Conservation (phyloP, 2,888 invertebrate species). For the Ochropleura leucogaster region DNA sequence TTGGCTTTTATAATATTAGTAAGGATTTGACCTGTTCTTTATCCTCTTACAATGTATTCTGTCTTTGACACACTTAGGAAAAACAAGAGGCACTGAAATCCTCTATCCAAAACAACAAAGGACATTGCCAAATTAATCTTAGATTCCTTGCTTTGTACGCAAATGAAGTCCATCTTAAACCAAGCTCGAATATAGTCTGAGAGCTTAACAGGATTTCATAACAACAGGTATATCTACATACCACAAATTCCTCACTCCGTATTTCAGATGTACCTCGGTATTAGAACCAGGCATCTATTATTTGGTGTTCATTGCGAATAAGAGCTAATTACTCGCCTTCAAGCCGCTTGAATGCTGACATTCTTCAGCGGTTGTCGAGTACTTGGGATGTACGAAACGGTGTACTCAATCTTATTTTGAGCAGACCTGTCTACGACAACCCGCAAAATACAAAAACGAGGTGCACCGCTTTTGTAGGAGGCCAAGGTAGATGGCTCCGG, state of each 20-base stretch:
- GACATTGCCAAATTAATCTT: neutral
- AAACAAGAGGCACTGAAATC: neutral
- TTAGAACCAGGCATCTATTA: slow-evolving; percentile 76
- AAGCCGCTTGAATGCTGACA: slow-evolving; percentile 85
- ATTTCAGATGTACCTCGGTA: slow-evolving; percentile 51
- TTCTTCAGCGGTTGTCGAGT: slow-evolving; percentile 81
- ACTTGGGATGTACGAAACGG: slow-evolving; percentile 66
- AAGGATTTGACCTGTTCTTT: neutral
- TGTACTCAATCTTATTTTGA: neutral
- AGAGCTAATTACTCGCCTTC: slow-evolving; percentile 88
- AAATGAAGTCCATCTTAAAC: slow-evolving; percentile 4
- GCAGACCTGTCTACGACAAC: neutral
- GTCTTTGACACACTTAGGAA: neutral
- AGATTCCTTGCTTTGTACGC: neutral
- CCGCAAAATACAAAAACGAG: too few relatives aligned
- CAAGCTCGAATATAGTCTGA: slow-evolving; percentile 2
- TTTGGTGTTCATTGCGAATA: slow-evolving; percentile 79
- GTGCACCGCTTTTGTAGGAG: too few relatives aligned
- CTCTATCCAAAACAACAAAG: neutral
- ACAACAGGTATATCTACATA: slow-evolving; percentile 26
- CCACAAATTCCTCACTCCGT: slow-evolving; percentile 51
- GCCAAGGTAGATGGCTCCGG: too few relatives aligned
- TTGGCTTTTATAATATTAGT: too few relatives aligned
- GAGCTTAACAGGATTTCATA: slow-evolving; percentile 50
- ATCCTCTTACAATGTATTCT: neutral